These are phyloP conservation scores for Microplitis mediator DNA, from an alignment of 1,140 invertebrate species.

Conservation along the genomic window DNA sequence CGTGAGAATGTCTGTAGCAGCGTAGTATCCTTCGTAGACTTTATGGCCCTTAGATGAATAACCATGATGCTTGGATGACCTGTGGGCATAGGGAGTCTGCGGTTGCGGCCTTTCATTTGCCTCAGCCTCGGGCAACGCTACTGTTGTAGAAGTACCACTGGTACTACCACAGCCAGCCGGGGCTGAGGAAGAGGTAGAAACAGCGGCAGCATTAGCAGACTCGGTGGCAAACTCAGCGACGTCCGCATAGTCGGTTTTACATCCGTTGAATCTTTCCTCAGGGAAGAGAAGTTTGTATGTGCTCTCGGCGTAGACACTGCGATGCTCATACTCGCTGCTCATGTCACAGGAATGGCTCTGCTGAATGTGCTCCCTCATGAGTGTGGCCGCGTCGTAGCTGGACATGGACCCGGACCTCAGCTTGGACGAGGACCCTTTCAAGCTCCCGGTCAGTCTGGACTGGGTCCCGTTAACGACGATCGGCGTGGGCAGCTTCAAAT, in stretches of 20 bases:
- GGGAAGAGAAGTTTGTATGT: constrained; percentile 51
- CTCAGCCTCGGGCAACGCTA: constrained; percentile 33
- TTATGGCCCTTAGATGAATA: constrained; percentile 45
- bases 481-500: constrained; percentile 67
- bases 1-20: constrained; percentile 74
- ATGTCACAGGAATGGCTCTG: constrained; percentile 28
- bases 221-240: constrained; percentile 48
- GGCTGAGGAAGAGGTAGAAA: too few species aligned
- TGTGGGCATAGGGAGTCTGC: constrained; percentile 45
- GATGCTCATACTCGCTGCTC: constrained; percentile 44
- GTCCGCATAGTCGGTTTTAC: constrained; percentile 45
- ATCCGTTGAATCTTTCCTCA: constrained; percentile 45
- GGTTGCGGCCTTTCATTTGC: constrained; percentile 27
- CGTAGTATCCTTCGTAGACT: constrained; percentile 71
- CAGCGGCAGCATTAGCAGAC: constrained; percentile 27
- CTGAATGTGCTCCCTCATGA: constrained; percentile 28
- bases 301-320: constrained; percentile 48
- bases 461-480: constrained; percentile 66
- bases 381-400: constrained; percentile 24
- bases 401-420: constrained; percentile 24
- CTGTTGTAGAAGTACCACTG: background rate
- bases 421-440: constrained; percentile 57
- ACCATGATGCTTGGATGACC: constrained; percentile 35
- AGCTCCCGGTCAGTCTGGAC: constrained; percentile 48
- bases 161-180: too few species aligned